Evolutionary conservation across 2,113 vertebrate genomes (phyloP).

Genomic region (Himantopus leucocephalus): DNA sequence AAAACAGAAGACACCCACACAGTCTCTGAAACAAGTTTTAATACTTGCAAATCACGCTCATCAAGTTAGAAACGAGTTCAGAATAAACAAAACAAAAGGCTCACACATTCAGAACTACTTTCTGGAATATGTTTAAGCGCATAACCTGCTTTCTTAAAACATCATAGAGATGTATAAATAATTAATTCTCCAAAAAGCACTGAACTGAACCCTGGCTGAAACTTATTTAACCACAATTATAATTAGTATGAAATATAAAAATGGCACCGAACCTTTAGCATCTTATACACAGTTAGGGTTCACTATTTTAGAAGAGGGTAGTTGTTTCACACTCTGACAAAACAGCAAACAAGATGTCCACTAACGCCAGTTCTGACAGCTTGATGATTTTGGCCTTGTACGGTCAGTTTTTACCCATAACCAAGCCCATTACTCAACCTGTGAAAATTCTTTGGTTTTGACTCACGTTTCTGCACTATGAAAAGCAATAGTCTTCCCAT

Average conservation of each 20-base stretch:
- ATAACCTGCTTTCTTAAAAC: neutral
- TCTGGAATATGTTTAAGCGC: neutral
- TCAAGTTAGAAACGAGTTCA: neutral
- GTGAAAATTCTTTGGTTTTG: neutral
- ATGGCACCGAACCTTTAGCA: neutral
- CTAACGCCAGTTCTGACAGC: neutral
- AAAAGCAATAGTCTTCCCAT: constrained; percentile 93
- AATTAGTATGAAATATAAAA: neutral
- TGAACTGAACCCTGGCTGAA: neutral
- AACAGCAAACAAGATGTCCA: neutral
- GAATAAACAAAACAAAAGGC: neutral
- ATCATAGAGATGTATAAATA: neutral
- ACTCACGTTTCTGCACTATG: constrained; percentile 91
- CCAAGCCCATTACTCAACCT: neutral
- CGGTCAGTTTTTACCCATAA: neutral
- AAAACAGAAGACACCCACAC: neutral
- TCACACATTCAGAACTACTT: neutral
- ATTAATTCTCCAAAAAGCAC: neutral
- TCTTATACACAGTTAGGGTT: neutral
- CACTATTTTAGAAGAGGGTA: neutral
- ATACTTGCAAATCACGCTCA: neutral
- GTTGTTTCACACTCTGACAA: neutral
- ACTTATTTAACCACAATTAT: neutral
- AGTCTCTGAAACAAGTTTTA: neutral
- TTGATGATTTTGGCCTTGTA: neutral